These are phyloP conservation scores for Drosophila repletoides DNA, from an alignment of 1,140 invertebrate species.

Conservation along the genomic window DNA sequence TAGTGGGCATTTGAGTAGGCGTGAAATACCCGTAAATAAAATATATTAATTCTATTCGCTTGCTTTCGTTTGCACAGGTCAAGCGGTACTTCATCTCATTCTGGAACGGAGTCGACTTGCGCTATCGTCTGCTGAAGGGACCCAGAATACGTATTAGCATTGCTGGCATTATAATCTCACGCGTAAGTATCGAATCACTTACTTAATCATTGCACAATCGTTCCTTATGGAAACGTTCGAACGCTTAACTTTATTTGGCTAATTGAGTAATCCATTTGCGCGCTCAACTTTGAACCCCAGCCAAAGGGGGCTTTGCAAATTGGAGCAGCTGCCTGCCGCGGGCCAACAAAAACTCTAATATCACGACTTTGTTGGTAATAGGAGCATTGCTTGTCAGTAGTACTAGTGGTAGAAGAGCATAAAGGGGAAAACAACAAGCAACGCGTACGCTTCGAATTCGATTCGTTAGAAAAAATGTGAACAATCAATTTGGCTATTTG, in stretches of 20 bases:
- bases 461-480: conserved; percentile 71
- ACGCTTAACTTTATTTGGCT: conserved; percentile 40
- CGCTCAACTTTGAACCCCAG: conserved; percentile 50
- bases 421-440: conserved; percentile 39
- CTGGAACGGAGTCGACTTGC: conserved; percentile 97
- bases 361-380: conserved; percentile 59
- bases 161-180: conserved; percentile 97
- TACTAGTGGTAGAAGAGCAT: conserved; percentile 21
- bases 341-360: conserved; percentile 28
- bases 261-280: conserved; percentile 67
- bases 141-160: conserved; percentile 96
- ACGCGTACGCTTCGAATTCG: conserved; percentile 48
- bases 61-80: conserved; percentile 85
- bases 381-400: conserved; percentile 25
- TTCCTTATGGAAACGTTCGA: too few species aligned
- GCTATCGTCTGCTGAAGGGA: conserved; percentile 95
- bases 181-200: conserved; percentile 86
- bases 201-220: conserved; percentile 22
- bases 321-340: conserved; percentile 35
- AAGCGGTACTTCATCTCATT: conserved; percentile 97
- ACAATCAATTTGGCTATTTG: conserved; percentile 76
- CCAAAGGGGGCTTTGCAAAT: conserved; percentile 41
- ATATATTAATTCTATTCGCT: neutral
- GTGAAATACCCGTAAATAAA: neutral
- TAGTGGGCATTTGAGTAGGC: neutral